Conservation (phyloP, 2,113 vertebrate species). For the Marcusenius ussheri region DNA sequence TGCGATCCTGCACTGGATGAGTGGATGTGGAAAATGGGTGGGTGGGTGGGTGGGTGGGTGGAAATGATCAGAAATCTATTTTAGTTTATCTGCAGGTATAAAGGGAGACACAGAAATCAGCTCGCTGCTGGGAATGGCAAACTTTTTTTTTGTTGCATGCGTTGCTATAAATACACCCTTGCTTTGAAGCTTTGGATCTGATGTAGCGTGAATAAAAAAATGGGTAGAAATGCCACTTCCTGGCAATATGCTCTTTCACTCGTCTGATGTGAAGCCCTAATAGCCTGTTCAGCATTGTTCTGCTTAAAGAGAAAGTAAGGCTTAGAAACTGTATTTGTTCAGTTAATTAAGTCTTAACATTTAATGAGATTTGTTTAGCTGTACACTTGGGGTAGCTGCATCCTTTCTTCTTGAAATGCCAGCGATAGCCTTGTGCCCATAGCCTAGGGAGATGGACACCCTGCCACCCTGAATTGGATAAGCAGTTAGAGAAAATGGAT, state of each 20-base stretch:
- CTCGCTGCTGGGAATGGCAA: neutral
- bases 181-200: neutral
- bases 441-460: too few relatives aligned
- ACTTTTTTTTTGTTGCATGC: neutral
- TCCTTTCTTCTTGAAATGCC: neutral
- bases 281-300: neutral
- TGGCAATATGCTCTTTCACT: neutral
- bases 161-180: neutral
- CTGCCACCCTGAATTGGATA: too few relatives aligned
- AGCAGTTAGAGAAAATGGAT: too few relatives aligned
- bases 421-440: neutral
- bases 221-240: neutral
- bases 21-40: neutral
- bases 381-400: neutral
- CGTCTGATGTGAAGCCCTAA: neutral
- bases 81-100: neutral
- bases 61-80: neutral
- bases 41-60: neutral
- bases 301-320: neutral
- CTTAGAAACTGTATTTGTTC: neutral
- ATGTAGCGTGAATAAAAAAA: neutral
- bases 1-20: neutral
- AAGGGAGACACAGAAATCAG: neutral
- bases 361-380: neutral
- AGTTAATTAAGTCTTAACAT: neutral